phyloP scores from a whole-genome alignment of 1,140 invertebrate species.

The Dryas iulia region DNA sequence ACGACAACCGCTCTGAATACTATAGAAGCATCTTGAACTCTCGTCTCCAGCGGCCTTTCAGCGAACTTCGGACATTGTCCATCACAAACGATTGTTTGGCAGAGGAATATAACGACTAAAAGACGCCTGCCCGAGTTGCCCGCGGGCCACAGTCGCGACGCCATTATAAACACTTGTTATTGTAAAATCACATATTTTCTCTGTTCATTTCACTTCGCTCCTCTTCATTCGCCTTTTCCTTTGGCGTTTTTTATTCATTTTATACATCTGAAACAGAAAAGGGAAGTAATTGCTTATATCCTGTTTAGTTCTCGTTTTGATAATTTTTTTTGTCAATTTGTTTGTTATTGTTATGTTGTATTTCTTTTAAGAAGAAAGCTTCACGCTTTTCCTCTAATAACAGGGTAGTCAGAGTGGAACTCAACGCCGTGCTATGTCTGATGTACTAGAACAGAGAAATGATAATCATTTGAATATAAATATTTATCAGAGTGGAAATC shows the following conservation, averaged over 20 bases:
- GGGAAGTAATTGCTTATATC: conserved; percentile 34
- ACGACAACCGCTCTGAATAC: conserved; percentile 74
- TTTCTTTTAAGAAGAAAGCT: too few relatives aligned
- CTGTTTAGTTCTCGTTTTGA: background rate
- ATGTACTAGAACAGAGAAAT: too few relatives aligned
- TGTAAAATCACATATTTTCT: conserved; percentile 54
- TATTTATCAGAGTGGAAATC: too few relatives aligned
- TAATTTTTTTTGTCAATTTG: too few relatives aligned
- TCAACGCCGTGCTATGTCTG: too few relatives aligned
- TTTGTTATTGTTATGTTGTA: too few relatives aligned
- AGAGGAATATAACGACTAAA: conserved; percentile 62
- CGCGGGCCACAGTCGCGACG: conserved; percentile 41
- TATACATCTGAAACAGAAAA: conserved; percentile 69
- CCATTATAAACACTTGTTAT: conserved; percentile 55
- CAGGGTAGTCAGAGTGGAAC: too few relatives aligned
- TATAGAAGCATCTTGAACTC: conserved; percentile 72
- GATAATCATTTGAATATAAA: too few relatives aligned
- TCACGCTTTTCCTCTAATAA: too few relatives aligned
- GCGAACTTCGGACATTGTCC: conserved; percentile 74
- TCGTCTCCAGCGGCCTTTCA: conserved; percentile 71
- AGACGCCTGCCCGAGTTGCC: conserved; percentile 50
- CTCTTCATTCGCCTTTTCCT: conserved; percentile 56
- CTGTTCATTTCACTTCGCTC: conserved; percentile 50
- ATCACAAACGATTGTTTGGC: conserved; percentile 74
- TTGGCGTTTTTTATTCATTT: conserved; percentile 65